Evolutionary conservation across 2,888 invertebrate species (phyloP), one percentile per base, ranked within the genome.

Genomic region (Calameuta filiformis): DNA sequence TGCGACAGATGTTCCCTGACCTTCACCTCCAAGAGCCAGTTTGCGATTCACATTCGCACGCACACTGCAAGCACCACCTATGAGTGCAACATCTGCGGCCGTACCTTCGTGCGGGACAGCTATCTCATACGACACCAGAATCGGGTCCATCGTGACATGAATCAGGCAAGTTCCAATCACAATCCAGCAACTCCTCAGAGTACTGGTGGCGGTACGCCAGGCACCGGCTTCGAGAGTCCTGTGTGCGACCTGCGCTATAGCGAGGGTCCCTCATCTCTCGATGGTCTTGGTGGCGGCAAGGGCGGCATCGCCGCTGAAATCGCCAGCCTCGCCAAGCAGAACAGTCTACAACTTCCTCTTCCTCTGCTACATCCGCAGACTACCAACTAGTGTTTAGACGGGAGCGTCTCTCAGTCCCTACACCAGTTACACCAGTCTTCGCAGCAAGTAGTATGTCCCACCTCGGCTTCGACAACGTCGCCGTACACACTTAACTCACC

Each of bases 71-170:
- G 94, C 80, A 94, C 94, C 79, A 94, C 94, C 89, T 96, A 94
- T 92, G 95, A 95, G 91, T 96, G 96, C 91, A 94, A 94, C 87
- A 94, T 95, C 56, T 96, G 96, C 89, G 95, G 95, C 3, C 94
- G 95, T 79, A 95, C 94, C 75, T 96, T 96, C 90, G 95, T 95
- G 81, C 93, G 95, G 85, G 95, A 96, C 92, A 95, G 95, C 90
- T 96, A 96, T 92, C 93, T 96, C 82, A 96, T 96, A 89, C 93
- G 96, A 86, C 96, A 96, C 91, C 95, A 95, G 92, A 95, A 95
- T 91, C 94, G 95, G 85, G 95, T 96, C 82, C 96, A 96, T 90
- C 94, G 95, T 83, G 92, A 92, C 79, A 85, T 90, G 87, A 90
- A 88, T 83, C 90, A 90, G 83, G 87, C 85, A 81, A 87, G 83